These are phyloP conservation scores for Drosophila nigromelanica DNA, from an alignment of 1,140 invertebrate genomes.

Conservation along the genomic window DNA sequence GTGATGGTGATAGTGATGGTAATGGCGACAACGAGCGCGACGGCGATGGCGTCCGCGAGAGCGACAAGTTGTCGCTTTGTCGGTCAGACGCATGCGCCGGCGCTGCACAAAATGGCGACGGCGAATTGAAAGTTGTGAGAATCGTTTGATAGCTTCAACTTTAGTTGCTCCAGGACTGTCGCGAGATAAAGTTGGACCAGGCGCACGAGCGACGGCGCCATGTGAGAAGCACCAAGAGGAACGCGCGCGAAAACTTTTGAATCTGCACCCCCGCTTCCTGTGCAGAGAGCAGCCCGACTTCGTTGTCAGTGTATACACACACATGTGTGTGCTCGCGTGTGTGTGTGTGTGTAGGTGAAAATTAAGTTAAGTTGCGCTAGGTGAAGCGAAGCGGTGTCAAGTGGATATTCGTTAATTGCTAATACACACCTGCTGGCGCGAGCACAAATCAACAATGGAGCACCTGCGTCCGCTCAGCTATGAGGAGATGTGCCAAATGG, in stretches of 20 bases:
- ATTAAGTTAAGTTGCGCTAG: conserved; percentile 1
- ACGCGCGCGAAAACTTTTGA: conserved; percentile 70
- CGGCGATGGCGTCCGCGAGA: conserved; percentile 11
- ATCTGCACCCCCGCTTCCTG: conserved; percentile 31
- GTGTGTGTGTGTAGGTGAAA: conserved; percentile 48
- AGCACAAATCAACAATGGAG: conserved; percentile 66
- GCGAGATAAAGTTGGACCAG: conserved; percentile 62
- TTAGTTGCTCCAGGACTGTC: conserved; percentile 74
- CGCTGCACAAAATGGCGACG: conserved; percentile 60
- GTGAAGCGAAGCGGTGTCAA: conserved; percentile 27
- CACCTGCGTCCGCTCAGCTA: conserved; percentile 76
- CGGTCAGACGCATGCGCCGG: conserved; percentile 49
- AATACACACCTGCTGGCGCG: conserved; percentile 36
- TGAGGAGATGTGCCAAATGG: conserved; percentile 82
- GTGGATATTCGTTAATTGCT: conserved; percentile 24
- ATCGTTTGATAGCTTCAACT: conserved; percentile 32
- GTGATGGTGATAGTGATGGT: conserved; percentile 11
- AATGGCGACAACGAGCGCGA: conserved; percentile 21
- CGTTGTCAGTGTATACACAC: conserved; percentile 21
- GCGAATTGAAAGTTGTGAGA: conserved; percentile 52
- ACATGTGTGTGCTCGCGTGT: conserved; percentile 24
- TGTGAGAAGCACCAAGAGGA: conserved; percentile 45
- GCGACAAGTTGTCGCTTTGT: background rate
- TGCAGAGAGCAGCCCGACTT: conserved; percentile 17
- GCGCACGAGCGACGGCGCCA: conserved; percentile 34